Base-by-base conservation (phyloP, 2,888 invertebrate species). In the Bellardia pandia region DNA sequence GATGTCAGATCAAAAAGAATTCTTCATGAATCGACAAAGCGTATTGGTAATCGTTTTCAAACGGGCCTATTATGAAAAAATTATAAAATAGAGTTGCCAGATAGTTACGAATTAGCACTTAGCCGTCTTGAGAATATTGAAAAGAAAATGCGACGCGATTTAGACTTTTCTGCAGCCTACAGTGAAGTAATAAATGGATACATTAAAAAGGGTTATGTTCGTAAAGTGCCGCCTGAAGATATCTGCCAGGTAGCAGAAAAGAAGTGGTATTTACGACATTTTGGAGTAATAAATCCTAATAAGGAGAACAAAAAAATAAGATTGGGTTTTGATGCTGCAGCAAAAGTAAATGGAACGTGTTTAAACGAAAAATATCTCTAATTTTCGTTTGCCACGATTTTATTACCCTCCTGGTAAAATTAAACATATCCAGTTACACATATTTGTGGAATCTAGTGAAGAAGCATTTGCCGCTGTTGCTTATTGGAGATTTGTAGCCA, bases 291-390 rank as follows among this genome's bases (percentile, higher is more conserved):
- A 7, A 91, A 91, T 53, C 89, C 88, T 1, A 91, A 91, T 30
- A 92, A 92, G 78, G 90, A 66, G 3, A 56, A 89, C 5, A 89
- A 88, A 16, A 89, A 90, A 77, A 40, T 91, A 8, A 88, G 92
- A 45, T 60, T 91, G 6, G 91, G 92, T 1, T 91, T 89, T 64
- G 91, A 92, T 78, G 92, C 92, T 5, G 91, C 91, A 4, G 91
- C 91, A 0, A 89, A 86, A 33, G 87, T 76, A 14, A 48, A 89
- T 11, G 91, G 91, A 2, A 75, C 87, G 4, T 90, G 89, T 3
- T 62, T 89, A 3, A 89, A 89, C 51, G 58, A 58, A 13, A 69
- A 53, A 69, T n/a, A 45, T 69, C 14, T 45, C 11, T 13, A 56
- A 68, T 13, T 42, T 69, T 80, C 48, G 75, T 42, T 30, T 88